These are phyloP conservation scores for Columba livia DNA, from an alignment of 2,113 vertebrate species.

Conservation along the genomic window DNA sequence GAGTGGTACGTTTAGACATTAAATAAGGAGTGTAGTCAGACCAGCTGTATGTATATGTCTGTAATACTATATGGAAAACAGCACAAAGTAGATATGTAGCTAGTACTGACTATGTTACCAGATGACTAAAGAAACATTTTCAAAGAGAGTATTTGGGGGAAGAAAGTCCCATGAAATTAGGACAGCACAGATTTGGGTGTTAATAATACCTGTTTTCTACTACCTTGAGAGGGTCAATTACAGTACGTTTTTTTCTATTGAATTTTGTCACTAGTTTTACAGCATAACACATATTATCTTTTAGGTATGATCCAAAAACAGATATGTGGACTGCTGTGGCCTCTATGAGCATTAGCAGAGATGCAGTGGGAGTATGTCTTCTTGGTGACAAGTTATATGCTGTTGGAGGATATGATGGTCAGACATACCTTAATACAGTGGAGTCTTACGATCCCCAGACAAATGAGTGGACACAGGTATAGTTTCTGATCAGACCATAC, in stretches of 20 bases:
- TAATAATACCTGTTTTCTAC: neutral
- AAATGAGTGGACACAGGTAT: conserved; percentile 97
- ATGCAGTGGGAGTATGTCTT: conserved; percentile 96
- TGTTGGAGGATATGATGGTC: conserved; percentile 95
- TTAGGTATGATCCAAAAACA: conserved; percentile 96
- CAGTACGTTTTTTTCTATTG: neutral
- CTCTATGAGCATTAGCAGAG: conserved; percentile 96
- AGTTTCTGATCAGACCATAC: neutral
- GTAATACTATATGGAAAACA: neutral
- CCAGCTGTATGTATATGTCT: neutral
- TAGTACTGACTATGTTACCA: neutral
- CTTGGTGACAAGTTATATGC: conserved; percentile 95
- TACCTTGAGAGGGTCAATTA: neutral
- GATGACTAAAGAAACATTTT: neutral
- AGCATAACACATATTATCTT: conserved; percentile 30
- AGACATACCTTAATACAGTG: conserved; percentile 93
- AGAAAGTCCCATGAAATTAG: neutral
- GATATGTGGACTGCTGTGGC: conserved; percentile 97
- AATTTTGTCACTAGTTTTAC: neutral
- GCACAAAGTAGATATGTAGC: neutral
- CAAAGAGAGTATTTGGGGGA: neutral
- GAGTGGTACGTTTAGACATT: neutral
- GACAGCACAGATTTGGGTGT: neutral
- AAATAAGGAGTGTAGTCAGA: neutral
- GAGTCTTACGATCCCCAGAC: conserved; percentile 97